These are phyloP conservation scores for Phania funesta DNA, from an alignment of 2,888 invertebrate species.

Conservation along the genomic window DNA sequence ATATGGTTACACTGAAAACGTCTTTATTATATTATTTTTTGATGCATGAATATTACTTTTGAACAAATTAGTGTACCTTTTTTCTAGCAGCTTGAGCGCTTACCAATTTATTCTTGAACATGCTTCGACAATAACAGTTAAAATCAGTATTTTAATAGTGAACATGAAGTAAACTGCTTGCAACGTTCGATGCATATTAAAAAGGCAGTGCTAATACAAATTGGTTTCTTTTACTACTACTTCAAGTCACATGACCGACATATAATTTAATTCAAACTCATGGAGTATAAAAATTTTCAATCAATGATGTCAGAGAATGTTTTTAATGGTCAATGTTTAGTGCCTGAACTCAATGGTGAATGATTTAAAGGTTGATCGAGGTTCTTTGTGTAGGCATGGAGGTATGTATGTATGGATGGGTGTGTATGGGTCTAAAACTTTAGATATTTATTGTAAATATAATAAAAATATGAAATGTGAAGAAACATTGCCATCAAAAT, in stretches of 20 bases:
- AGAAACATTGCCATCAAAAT: too few relatives aligned
- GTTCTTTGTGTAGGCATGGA: background rate
- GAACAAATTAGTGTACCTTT: background rate
- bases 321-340: conserved; percentile 38
- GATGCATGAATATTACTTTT: background rate
- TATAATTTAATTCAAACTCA: conserved; percentile 33
- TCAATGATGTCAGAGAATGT: conserved; percentile 24
- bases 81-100: background rate
- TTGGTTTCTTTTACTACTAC: background rate
- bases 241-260: background rate
- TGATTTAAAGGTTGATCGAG: conserved; percentile 42
- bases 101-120: conserved; percentile 32
- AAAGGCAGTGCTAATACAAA: background rate
- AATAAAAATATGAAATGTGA: too few relatives aligned
- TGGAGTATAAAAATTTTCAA: conserved; percentile 30
- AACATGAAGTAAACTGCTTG: conserved; percentile 54
- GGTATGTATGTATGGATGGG: background rate
- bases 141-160: conserved; percentile 48
- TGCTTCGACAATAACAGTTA: conserved; percentile 52
- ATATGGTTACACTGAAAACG: too few relatives aligned
- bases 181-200: conserved; percentile 48
- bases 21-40: conserved; percentile 27
- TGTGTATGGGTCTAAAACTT: background rate
- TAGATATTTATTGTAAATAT: too few relatives aligned
- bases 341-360: conserved; percentile 50